Base-by-base conservation (phyloP, 2,113 vertebrate species). In the Monarcha castaneiventris region DNA sequence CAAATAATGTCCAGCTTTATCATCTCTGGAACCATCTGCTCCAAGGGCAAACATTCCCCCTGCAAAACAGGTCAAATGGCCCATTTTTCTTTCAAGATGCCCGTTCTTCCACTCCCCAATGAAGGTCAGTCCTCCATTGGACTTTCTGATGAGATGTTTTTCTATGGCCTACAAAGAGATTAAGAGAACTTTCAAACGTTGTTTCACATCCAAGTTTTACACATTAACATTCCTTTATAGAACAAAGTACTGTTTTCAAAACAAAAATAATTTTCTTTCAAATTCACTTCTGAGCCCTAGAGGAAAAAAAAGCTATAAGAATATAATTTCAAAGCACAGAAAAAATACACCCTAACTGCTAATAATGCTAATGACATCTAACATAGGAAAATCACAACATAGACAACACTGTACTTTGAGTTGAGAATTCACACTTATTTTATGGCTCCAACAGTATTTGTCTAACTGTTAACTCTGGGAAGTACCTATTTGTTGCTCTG, bases 31-130 rank as follows among this genome's bases (percentile, higher is more conserved):
- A 89, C 99, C 99, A 74, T 99, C 99, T 35, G 99, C 99, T 78
- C 99, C 99, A 79, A 99, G 95, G 16, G 99, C 99, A 94, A 99
- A 99, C 99, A 99, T 99, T 95, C 99, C 99, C 5, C 99, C 99
- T 46, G 99, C 99, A 91, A 99, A 99, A 92, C 99, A 99, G 62
- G 99, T 99, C 97, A 99, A 98, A 96, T 99, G 99, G 71, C 99
- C 99, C 99, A 99, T 99, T 97, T 99, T 99, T 94, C 98, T 98
- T 95, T 99, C 99, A 94, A 99, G 98, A 97, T 99, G 99, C 12
- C 99, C 99, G 1, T 99, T 99, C 97, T 99, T 99, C 99, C 99
- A 99, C 95, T 99, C 99, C 2, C 99, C 99, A 61, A 99, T 99
- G 94, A 99, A 99, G 15, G 99, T 99, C 89, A 99, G 98, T 16